phyloP scores from a whole-genome alignment of 2,113 vertebrate species.

The Eurypyga helias region DNA sequence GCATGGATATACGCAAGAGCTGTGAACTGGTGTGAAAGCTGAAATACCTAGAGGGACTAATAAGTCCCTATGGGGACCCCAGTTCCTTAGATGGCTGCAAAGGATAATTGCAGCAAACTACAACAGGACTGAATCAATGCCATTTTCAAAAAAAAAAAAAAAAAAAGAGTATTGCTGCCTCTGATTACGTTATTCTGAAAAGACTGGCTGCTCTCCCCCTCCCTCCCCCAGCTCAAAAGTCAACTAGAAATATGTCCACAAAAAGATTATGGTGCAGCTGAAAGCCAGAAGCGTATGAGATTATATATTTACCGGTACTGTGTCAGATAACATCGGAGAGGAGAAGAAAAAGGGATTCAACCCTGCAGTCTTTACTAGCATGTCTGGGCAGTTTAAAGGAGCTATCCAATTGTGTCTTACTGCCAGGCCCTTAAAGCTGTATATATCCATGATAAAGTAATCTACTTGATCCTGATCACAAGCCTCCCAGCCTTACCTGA shows the following conservation, averaged over 20 bases:
- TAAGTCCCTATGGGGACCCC: slow-evolving; percentile 60
- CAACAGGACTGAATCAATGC: slow-evolving; percentile 48
- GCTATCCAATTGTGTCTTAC: slow-evolving; percentile 36
- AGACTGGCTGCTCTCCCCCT: not conserved
- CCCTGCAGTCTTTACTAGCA: slow-evolving; percentile 42
- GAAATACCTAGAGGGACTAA: slow-evolving; percentile 57
- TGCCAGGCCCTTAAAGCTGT: slow-evolving; percentile 55
- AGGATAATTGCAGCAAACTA: slow-evolving; percentile 73
- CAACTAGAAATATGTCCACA: slow-evolving; percentile 37
- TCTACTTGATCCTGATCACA: slow-evolving; percentile 51
- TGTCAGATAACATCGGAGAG: slow-evolving; percentile 38
- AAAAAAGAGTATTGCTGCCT: not conserved
- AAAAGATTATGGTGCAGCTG: slow-evolving; percentile 7
- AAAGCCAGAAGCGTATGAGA: slow-evolving; percentile 37
- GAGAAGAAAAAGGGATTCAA: not conserved
- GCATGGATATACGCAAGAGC: slow-evolving; percentile 51
- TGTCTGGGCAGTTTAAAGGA: slow-evolving; percentile 53
- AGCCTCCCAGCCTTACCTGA: not conserved
- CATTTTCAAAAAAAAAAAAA: not conserved
- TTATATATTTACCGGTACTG: slow-evolving; percentile 47
- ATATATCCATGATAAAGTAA: slow-evolving; percentile 56
- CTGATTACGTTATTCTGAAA: slow-evolving; percentile 13
- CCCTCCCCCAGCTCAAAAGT: slow-evolving; percentile 30
- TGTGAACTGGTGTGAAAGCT: slow-evolving; percentile 71
- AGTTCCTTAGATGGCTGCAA: slow-evolving; percentile 66